A percentile compares a stretch with the other conserved stretches of the same genome.
Evolutionary conservation across 2,113 vertebrate genomes (phyloP).

Genomic region (Miniopterus natalensis): DNA sequence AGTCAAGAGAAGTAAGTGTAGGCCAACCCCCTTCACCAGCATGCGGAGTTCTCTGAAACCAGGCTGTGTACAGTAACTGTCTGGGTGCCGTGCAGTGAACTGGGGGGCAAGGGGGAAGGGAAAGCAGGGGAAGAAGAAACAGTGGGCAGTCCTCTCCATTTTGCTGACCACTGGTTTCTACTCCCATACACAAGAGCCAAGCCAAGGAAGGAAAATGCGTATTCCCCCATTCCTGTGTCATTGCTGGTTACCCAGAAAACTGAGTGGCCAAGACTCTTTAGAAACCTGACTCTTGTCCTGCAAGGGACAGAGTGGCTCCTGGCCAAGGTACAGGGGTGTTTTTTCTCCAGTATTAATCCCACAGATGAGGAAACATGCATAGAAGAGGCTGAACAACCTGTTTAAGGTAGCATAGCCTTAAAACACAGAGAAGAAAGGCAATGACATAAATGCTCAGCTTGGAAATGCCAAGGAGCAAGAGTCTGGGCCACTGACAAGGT

Average conservation of each 20-base stretch:
- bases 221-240: neutral
- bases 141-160: neutral
- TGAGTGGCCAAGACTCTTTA: neutral
- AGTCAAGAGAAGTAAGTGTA: neutral
- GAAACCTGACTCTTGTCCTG: neutral
- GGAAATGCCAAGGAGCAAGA: neutral
- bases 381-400: neutral
- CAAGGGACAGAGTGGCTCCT: neutral
- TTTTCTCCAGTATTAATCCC: neutral
- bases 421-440: neutral
- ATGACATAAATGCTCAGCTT: neutral
- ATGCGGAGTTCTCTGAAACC: neutral
- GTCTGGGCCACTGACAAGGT: neutral
- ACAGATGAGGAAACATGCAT: neutral
- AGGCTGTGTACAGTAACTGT: neutral
- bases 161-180: neutral
- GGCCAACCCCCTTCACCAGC: neutral
- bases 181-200: neutral
- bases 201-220: neutral
- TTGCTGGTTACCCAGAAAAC: neutral
- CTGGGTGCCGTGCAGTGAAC: accelerated
- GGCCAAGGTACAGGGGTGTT: no score
- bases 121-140: neutral
- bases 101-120: accelerated
- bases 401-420: neutral